Evolutionary conservation across 1,140 invertebrate species (phyloP), one percentile per base, ranked within the genome.

Genomic region (Cydia splendana): DNA sequence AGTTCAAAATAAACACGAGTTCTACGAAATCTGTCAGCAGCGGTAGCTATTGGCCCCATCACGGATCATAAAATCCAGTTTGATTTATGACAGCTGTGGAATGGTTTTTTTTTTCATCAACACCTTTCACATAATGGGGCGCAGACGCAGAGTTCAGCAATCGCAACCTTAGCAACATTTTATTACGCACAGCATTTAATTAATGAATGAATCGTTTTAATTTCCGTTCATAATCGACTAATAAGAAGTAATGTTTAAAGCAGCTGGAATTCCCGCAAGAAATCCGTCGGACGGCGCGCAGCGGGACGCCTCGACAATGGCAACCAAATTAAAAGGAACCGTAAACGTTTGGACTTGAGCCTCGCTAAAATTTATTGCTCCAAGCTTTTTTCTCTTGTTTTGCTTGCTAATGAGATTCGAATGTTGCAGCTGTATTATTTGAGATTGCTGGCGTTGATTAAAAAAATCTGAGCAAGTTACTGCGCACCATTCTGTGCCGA

Each of bases 241-340:
- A 91, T 92, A 90, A 90, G 88, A 89, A 89, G 84, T 89, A 88
- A 92, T 90, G 87, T 87, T 90, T 85, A 82, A 84, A 91, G 80
- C 90, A 90, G 89, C 88, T 91, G 89, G 89, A 89, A 88, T 85
- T 87, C 89, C 85, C 87, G 87, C 82, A 88, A 92, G 88, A 88
- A 91, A 88, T 87, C 83, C 85, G 81, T 85, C 87, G 84, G 85
- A 85, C 83, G 86, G 84, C 81, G 80, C 91, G 80, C 91, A 86
- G 89, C 91, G 88, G 88, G 90, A 87, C 81, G 88, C 85, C 87
- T 81, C 83, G 84, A 92, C 90, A 92, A 93, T 93, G 83, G 87
- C 86, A 87, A 89, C 90, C 89, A 91, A 92, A 93, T 93, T 93
- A 92, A 93, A 93, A 89, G 88, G 85, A 91, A 91, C 90, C 86